Evolutionary conservation across 2,113 vertebrate species (phyloP).

Genomic region (Cheilinus undulatus): DNA sequence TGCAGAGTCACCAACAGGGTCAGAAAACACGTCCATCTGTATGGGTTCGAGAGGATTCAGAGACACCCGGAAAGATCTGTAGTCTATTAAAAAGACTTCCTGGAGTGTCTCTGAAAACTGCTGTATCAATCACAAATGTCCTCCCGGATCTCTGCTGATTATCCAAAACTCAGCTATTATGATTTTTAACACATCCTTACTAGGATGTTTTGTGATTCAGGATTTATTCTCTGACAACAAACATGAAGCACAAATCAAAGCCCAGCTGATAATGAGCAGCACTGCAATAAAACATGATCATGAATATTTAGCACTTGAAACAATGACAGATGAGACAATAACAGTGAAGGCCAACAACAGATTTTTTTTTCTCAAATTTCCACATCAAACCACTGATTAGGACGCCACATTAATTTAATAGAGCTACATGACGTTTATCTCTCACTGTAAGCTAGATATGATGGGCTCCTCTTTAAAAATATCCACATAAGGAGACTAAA

Average conservation of each 20-base stretch:
- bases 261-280: conserved; percentile 7
- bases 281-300: not conserved
- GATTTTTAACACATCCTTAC: not conserved
- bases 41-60: not conserved
- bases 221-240: not conserved
- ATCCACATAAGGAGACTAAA: not conserved
- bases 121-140: not conserved
- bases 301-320: conserved; percentile 38
- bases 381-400: conserved; percentile 37
- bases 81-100: not conserved
- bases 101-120: no score
- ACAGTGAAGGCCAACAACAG: not conserved
- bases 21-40: not conserved
- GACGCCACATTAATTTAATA: not conserved
- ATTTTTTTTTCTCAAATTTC: not conserved
- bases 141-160: not conserved
- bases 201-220: not conserved
- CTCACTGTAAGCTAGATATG: not conserved
- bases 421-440: not conserved
- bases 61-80: not conserved
- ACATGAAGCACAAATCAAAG: conserved; percentile 27
- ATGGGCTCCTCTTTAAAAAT: not conserved
- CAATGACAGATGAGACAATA: not conserved
- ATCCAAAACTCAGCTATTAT: not conserved
- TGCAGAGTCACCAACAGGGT: not conserved